phyloP scores from a whole-genome alignment of 2,113 vertebrate genomes.

The Caloenas nicobarica region DNA sequence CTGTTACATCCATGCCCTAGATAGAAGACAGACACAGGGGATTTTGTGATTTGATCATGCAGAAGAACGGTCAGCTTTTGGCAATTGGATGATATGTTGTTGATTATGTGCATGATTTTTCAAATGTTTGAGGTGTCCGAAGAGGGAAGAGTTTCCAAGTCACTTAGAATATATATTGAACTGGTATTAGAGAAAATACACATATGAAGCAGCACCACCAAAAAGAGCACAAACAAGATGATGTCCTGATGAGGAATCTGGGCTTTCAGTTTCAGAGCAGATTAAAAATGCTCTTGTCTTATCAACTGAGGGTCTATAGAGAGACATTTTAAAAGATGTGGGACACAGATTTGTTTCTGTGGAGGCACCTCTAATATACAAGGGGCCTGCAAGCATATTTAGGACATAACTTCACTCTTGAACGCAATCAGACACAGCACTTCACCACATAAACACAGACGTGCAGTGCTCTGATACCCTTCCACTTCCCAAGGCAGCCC shows the following conservation, averaged over 20 bases:
- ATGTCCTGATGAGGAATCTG: background rate
- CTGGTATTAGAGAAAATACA: background rate
- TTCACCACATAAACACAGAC: background rate
- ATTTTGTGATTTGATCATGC: constrained; percentile 56
- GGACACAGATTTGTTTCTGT: background rate
- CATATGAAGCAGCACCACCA: background rate
- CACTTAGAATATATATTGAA: background rate
- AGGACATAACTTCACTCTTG: background rate
- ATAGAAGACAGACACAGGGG: constrained; percentile 20
- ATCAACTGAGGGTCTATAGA: background rate
- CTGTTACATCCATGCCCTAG: constrained; percentile 35
- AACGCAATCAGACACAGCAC: background rate
- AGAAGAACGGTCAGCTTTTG: constrained; percentile 24
- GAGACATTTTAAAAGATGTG: background rate
- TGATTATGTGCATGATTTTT: background rate
- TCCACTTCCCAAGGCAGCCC: background rate
- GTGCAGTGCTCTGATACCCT: background rate
- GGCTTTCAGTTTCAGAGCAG: background rate
- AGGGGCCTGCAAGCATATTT: background rate
- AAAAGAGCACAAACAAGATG: background rate
- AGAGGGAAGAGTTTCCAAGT: background rate
- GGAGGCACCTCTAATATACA: background rate
- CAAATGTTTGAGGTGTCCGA: background rate
- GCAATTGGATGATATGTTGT: background rate
- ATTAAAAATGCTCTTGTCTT: background rate